Conservation (phyloP, 2,888 invertebrate species). For the Tholera decimalis region DNA sequence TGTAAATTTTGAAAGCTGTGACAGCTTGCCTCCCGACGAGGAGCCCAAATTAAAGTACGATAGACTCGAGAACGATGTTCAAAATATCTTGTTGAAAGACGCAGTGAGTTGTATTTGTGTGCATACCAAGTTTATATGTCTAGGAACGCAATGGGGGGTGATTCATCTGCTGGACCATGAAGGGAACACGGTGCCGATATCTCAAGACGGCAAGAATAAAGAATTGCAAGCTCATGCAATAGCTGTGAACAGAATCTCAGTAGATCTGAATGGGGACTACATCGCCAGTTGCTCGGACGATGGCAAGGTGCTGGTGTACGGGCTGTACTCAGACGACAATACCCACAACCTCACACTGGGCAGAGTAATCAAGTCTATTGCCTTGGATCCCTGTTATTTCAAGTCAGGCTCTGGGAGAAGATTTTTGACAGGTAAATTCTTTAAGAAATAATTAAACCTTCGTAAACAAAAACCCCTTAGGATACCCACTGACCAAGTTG, state of each 20-base stretch:
- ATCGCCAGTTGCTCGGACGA: constrained; percentile 98
- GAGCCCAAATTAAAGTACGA: constrained; percentile 98
- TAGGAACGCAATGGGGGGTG: constrained; percentile 98
- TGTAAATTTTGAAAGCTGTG: constrained; percentile 85
- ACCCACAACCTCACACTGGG: constrained; percentile 95
- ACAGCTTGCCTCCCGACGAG: constrained; percentile 86
- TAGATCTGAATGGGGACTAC: constrained; percentile 98
- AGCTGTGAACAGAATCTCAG: constrained; percentile 98
- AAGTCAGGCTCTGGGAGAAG: constrained; percentile 95
- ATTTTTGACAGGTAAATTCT: constrained; percentile 93
- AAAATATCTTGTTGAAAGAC: constrained; percentile 95
- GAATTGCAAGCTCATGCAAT: constrained; percentile 96
- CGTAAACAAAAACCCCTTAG: background rate
- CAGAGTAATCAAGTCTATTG: constrained; percentile 96
- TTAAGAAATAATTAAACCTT: background rate
- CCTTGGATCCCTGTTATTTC: constrained; percentile 96
- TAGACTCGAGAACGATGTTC: constrained; percentile 96
- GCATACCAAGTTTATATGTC: constrained; percentile 98
- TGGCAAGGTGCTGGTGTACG: constrained; percentile 96
- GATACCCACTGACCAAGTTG: no score
- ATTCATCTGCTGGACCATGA: constrained; percentile 98
- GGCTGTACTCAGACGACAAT: constrained; percentile 96
- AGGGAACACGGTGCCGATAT: constrained; percentile 94
- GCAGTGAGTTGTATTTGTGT: constrained; percentile 97
- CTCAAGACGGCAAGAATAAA: constrained; percentile 92